Base-by-base conservation (phyloP, 2,113 vertebrate genomes). In the Nycticorax nycticorax region DNA sequence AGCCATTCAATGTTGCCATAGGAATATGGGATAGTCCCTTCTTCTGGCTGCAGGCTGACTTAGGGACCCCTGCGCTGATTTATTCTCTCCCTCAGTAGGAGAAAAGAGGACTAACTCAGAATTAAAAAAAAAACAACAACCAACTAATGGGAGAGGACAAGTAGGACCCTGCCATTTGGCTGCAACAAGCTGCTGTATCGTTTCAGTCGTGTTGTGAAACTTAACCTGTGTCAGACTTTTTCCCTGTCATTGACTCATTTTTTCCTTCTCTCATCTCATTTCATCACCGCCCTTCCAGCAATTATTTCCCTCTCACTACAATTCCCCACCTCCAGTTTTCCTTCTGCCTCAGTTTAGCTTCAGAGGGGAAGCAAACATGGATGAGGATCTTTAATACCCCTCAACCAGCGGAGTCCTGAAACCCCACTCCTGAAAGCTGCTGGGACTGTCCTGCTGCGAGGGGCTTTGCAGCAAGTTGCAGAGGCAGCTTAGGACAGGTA, bases 241-340 rank as follows among this genome's bases (percentile, higher is more conserved):
- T 50, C 43, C 39, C 47, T 74, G 74, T 52, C 78, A 57, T 20
- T 83, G n/a, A 57, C 85, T 95, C 62, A 56, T 87, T 81, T 64
- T 84, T 82, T 81, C 66, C 30, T 78, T 60, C 84, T 89, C 93
- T 73, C 57, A 60, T 76, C 60, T 86, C 68, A 63, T 86, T 92
- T 91, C 50, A 64, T 26, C 77, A 72, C 87, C 48, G 59, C 20
- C 73, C 53, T 30, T 91, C 76, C 80, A 89, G 64, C 77, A 78
- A 64, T 9, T 71, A 52, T 32, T 82, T 91, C 71, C 9, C 8
- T 78, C 66, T 89, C 66, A 56, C 56, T 15, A 92, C 62, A 81
- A 30, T 14, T 71, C 20, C 35, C 21, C 21, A 23, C 12, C 33
- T 87, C 57, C 62, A 28, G 26, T 50, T 92, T 94, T 84, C 30